Percentiles rank a stretch among this genome's conserved stretches.
phyloP scores from a whole-genome alignment of 2,888 invertebrate genomes.

The Neria commutata region DNA sequence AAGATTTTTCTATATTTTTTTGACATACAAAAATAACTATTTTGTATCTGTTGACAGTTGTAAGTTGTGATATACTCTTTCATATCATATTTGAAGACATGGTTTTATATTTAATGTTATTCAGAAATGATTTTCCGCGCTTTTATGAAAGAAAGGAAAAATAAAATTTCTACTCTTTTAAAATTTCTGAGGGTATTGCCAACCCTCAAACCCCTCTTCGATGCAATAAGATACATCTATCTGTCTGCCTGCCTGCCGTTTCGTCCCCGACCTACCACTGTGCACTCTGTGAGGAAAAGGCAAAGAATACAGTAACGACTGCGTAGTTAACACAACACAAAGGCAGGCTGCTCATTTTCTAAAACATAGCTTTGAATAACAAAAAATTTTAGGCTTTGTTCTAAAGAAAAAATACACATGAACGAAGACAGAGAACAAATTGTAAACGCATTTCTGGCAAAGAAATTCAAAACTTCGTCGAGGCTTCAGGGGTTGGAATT shows the following conservation, averaged over 20 bases:
- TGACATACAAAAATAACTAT: too few species aligned
- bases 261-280: too few species aligned
- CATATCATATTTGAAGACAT: too few species aligned
- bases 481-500: slow-evolving; percentile 28
- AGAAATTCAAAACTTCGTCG: slow-evolving; percentile 48
- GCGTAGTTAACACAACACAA: slow-evolving; percentile 24
- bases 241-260: neutral
- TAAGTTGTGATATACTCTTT: too few species aligned
- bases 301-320: slow-evolving; percentile 39
- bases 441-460: slow-evolving; percentile 10
- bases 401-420: neutral
- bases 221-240: slow-evolving; percentile 10
- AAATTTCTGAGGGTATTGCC: too few species aligned
- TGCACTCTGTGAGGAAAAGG: too few species aligned
- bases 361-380: slow-evolving; percentile 1
- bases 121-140: too few species aligned
- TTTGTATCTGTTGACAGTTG: too few species aligned
- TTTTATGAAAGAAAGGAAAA: too few species aligned
- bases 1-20: too few species aligned
- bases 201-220: slow-evolving; percentile 7
- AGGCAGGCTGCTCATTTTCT: slow-evolving; percentile 27
- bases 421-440: neutral
- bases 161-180: too few species aligned
- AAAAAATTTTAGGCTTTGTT: slow-evolving; percentile 7
- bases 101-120: too few species aligned